phyloP scores from a whole-genome alignment of 2,113 vertebrate species.

The Progne subis region DNA sequence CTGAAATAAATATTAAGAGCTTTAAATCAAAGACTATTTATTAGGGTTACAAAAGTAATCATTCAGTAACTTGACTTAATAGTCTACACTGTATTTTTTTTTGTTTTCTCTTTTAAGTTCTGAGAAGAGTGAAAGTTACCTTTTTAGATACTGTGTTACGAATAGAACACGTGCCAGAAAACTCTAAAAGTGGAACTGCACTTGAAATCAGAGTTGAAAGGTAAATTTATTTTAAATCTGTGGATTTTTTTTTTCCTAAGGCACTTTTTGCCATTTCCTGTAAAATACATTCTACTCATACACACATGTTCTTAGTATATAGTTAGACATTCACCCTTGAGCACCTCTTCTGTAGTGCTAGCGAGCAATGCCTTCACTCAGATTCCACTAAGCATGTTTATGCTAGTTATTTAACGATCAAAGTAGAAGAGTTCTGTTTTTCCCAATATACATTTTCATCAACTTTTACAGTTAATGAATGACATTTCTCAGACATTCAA shows the following conservation, averaged over 20 bases:
- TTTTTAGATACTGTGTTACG: constrained; percentile 93
- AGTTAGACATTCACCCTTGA: neutral
- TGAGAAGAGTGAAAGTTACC: constrained; percentile 94
- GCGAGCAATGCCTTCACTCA: neutral
- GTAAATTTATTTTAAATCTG: constrained; percentile 63
- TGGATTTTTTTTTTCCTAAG: neutral
- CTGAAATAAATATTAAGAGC: neutral
- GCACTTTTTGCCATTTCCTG: neutral
- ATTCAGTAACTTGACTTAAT: neutral
- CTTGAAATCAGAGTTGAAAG: constrained; percentile 92
- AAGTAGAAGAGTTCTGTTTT: neutral
- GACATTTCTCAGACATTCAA: neutral
- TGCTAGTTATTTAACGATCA: neutral
- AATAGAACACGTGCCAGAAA: constrained; percentile 93
- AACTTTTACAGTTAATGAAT: neutral
- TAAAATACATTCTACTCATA: neutral
- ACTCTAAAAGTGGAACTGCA: constrained; percentile 95
- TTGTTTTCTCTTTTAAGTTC: constrained; percentile 76
- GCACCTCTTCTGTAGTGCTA: neutral
- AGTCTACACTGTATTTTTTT: neutral
- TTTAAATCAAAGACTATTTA: neutral
- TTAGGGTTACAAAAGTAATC: neutral
- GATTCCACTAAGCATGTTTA: neutral
- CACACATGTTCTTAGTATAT: neutral
- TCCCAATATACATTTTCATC: neutral